Evolutionary conservation across 2,113 vertebrate species (phyloP).

Genomic region (Chauna torquata): DNA sequence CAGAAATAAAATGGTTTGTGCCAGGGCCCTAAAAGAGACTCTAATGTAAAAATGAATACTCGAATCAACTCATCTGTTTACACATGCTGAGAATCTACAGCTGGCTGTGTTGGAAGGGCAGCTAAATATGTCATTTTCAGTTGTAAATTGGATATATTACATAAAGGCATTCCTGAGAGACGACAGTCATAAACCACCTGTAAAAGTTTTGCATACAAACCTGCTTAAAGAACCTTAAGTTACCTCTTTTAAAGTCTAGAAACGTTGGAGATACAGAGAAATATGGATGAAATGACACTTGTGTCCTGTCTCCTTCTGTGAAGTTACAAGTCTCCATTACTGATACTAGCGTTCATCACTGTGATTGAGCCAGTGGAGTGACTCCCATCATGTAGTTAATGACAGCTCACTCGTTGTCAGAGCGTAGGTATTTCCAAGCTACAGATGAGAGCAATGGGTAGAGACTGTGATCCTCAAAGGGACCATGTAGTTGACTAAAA

Average conservation of each 20-base stretch:
- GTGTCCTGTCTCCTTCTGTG: background rate
- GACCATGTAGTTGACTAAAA: constrained; percentile 6
- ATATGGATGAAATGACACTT: rapidly evolving
- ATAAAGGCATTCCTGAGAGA: background rate
- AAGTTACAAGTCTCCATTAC: background rate
- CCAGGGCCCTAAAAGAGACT: background rate
- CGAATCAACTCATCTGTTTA: background rate
- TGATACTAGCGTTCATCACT: background rate
- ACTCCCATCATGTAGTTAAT: background rate
- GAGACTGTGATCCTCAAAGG: constrained; percentile 14
- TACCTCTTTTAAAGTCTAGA: background rate
- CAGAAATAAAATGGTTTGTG: background rate
- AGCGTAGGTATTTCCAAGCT: background rate
- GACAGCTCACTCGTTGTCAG: background rate
- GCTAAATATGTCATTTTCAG: background rate
- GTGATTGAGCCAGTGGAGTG: rapidly evolving
- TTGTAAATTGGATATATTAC: background rate
- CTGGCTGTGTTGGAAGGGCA: background rate
- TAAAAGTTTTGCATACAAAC: background rate
- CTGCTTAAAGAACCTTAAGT: background rate
- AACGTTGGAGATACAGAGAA: background rate
- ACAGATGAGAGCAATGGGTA: background rate
- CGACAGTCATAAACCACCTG: background rate
- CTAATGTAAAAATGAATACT: background rate
- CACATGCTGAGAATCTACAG: background rate